A percentile compares a stretch with the other conserved stretches of the same genome.
Conservation (phyloP, 2,797 vertebrate species). For the Gephyroberyx darwinii region DNA sequence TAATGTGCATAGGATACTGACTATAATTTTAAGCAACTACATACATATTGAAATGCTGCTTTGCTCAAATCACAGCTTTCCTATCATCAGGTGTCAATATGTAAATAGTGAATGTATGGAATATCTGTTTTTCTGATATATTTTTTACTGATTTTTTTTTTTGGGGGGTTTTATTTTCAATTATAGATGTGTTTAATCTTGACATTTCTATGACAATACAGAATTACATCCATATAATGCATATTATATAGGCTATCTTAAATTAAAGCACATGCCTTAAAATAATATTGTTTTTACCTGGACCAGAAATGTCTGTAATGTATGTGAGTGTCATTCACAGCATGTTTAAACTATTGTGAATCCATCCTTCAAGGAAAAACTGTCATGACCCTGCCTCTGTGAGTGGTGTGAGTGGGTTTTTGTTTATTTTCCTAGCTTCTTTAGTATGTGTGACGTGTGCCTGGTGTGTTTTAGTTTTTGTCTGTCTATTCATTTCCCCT, state of each 20-base stretch:
- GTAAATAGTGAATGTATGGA: slow-evolving; percentile 13
- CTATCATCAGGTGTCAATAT: slow-evolving; percentile 32
- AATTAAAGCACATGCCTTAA: slow-evolving; percentile 2
- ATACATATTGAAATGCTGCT: background rate
- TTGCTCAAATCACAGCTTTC: slow-evolving; percentile 33
- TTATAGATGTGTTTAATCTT: background rate
- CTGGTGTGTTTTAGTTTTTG: too few species aligned
- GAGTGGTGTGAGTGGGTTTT: too few species aligned
- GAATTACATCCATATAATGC: background rate
- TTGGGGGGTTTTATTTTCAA: background rate
- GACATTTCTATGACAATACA: background rate
- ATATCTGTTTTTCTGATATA: background rate
- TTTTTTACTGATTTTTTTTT: background rate
- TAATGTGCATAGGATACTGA: too few species aligned
- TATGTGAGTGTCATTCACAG: too few species aligned
- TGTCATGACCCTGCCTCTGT: too few species aligned
- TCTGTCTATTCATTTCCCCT: too few species aligned
- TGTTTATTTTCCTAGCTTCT: too few species aligned
- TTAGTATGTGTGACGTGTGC: too few species aligned
- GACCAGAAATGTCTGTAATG: background rate
- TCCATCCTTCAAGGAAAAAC: background rate
- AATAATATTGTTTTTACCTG: background rate
- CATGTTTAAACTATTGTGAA: background rate
- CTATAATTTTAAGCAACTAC: background rate
- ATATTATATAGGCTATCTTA: background rate